A percentile compares a stretch with the other conserved stretches of the same genome.
Evolutionary conservation across 2,797 vertebrate species (phyloP).

Genomic region (Gymnopithys bicolor): DNA sequence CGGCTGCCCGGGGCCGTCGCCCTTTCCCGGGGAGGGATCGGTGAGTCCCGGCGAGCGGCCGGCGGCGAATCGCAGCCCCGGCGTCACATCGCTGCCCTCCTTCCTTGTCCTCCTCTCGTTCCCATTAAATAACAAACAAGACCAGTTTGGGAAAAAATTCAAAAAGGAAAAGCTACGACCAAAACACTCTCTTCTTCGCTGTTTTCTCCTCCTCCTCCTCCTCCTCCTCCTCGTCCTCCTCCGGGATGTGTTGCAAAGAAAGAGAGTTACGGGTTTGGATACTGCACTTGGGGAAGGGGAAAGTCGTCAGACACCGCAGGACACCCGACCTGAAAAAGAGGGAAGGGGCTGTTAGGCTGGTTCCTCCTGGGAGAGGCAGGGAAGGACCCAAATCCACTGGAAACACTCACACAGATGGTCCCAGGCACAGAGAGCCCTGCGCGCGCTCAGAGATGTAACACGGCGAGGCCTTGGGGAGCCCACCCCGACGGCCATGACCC

Average conservation of each 20-base stretch:
- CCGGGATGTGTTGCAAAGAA: constrained; percentile 89
- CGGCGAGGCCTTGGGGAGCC: accelerated
- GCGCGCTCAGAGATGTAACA: accelerated
- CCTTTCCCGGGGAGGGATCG: not conserved
- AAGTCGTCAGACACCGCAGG: constrained; percentile 74
- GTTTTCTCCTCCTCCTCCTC: constrained; percentile 28
- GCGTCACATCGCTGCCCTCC: constrained; percentile 38
- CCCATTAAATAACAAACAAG: constrained; percentile 61
- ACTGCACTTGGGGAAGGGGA: constrained; percentile 91
- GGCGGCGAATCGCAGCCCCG: not conserved
- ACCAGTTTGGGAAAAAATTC: constrained; percentile 31
- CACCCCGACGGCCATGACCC: accelerated
- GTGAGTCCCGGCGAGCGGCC: constrained; percentile 13
- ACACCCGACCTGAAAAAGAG: constrained; percentile 84
- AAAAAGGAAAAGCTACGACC: constrained; percentile 51
- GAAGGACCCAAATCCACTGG: not conserved
- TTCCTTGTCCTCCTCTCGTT: constrained; percentile 62
- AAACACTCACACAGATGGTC: not conserved
- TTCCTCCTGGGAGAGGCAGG: accelerated
- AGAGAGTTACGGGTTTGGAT: constrained; percentile 92
- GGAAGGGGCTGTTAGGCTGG: not conserved
- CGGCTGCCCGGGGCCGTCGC: not conserved
- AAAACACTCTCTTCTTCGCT: constrained; percentile 38
- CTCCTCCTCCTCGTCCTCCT: constrained; percentile 70
- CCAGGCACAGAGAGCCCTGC: not conserved